Evolutionary conservation across 2,888 invertebrate genomes (phyloP).

Genomic region (Acanthopleura granulata): DNA sequence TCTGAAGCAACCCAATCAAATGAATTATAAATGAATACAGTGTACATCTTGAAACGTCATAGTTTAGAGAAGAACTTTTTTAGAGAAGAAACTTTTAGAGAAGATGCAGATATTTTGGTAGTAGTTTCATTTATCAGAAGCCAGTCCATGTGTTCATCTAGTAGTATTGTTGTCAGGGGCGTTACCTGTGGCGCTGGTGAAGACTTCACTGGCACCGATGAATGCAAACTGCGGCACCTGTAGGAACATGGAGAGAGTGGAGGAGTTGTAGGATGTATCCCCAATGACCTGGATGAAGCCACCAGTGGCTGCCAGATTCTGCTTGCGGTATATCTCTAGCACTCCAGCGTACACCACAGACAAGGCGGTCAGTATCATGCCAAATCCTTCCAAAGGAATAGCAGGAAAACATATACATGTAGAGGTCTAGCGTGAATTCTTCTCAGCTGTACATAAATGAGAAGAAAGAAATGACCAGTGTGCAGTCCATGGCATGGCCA

Average conservation of each 20-base stretch:
- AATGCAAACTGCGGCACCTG: slow-evolving; percentile 61
- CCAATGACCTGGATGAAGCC: slow-evolving; percentile 48
- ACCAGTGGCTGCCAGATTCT: slow-evolving; percentile 41
- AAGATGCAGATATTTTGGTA: no score
- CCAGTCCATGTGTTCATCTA: neutral
- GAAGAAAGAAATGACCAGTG: no score
- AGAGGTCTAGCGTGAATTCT: no score
- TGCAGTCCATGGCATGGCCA: no score
- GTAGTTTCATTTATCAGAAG: no score
- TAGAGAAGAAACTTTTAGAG: no score
- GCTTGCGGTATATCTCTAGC: slow-evolving; percentile 59
- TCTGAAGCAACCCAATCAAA: no score
- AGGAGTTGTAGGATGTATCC: slow-evolving; percentile 51
- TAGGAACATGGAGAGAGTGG: slow-evolving; percentile 50
- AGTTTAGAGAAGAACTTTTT: no score
- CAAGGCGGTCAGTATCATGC: slow-evolving; percentile 49
- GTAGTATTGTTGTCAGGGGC: neutral
- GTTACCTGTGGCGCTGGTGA: slow-evolving; percentile 57
- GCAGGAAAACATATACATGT: no score
- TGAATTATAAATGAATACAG: no score
- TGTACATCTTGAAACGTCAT: no score
- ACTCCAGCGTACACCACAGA: slow-evolving; percentile 55
- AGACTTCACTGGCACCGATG: slow-evolving; percentile 62
- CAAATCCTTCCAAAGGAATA: slow-evolving; percentile 45
- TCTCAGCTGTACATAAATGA: no score